phyloP scores from a whole-genome alignment of 2,888 invertebrate species.

The Chrysodeixis includens region DNA sequence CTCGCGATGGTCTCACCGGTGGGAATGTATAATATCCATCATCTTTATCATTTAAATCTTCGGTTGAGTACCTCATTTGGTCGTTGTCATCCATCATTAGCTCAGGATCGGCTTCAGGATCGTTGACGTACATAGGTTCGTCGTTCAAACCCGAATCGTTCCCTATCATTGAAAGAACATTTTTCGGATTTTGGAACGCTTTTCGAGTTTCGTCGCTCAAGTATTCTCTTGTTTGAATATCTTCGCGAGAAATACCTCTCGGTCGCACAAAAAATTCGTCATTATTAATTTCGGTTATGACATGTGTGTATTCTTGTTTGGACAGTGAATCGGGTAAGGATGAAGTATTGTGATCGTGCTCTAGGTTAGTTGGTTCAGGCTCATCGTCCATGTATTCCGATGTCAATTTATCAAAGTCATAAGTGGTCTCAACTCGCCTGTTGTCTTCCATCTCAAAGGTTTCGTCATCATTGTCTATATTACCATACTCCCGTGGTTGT shows the following conservation, averaged over 20 bases:
- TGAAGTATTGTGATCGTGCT: slow-evolving; percentile 66
- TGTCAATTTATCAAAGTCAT: slow-evolving; percentile 89
- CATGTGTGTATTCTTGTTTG: slow-evolving; percentile 87
- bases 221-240: slow-evolving; percentile 94
- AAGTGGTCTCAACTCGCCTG: slow-evolving; percentile 78
- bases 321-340: slow-evolving; percentile 79
- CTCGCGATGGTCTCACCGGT: slow-evolving; percentile 89
- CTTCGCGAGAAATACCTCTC: slow-evolving; percentile 94
- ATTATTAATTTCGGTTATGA: slow-evolving; percentile 95
- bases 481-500: slow-evolving; percentile 85
- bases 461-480: slow-evolving; percentile 72
- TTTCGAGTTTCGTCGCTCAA: slow-evolving; percentile 94
- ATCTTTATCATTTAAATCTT: slow-evolving; percentile 84
- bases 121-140: slow-evolving; percentile 78
- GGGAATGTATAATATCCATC: slow-evolving; percentile 88
- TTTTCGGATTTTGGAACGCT: slow-evolving; percentile 92
- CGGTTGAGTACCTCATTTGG: slow-evolving; percentile 76
- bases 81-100: slow-evolving; percentile 78
- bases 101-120: slow-evolving; percentile 80
- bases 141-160: slow-evolving; percentile 72
- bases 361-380: slow-evolving; percentile 63
- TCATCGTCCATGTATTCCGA: slow-evolving; percentile 89
- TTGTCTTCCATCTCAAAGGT: slow-evolving; percentile 80
- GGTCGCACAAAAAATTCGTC: slow-evolving; percentile 96
- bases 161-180: slow-evolving; percentile 91